A percentile compares a stretch with the other conserved stretches of the same genome.
Evolutionary conservation across 2,797 vertebrate species (phyloP).

Genomic region (Notolabrus celidotus): DNA sequence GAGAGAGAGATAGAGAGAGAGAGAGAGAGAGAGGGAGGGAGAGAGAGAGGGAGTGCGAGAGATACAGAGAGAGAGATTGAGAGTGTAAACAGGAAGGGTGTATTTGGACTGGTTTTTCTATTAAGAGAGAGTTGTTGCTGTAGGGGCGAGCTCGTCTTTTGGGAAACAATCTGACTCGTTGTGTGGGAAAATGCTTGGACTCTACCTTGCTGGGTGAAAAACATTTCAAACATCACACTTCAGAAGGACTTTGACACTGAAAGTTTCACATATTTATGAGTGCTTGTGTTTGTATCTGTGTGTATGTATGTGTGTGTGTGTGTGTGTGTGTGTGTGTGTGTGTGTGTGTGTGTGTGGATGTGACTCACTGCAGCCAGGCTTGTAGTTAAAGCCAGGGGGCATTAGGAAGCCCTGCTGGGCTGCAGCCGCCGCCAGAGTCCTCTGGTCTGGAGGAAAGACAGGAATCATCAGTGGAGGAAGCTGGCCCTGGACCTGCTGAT

Average conservation of each 20-base stretch:
- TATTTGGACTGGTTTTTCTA: conserved; percentile 78
- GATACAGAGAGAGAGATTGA: conserved; percentile 48
- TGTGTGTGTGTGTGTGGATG: conserved; percentile 15
- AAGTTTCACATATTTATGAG: conserved; percentile 28
- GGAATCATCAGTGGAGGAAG: conserved; percentile 99
- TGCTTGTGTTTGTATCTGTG: neutral
- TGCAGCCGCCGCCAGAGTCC: conserved; percentile 94
- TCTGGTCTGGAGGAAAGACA: conserved; percentile 97
- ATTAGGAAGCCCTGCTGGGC: conserved; percentile 99
- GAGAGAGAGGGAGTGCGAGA: conserved; percentile 52
- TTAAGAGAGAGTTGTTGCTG: conserved; percentile 73
- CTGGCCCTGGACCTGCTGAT: conserved; percentile 99
- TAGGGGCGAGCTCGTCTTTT: conserved; percentile 68
- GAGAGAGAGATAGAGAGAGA: conserved; percentile 54
- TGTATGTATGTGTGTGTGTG: conserved; percentile 7
- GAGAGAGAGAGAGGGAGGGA: conserved; percentile 51
- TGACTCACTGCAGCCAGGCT: conserved; percentile 98
- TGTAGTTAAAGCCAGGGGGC: conserved; percentile 98
- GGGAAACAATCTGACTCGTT: conserved; percentile 67
- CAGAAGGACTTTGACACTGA: conserved; percentile 32
- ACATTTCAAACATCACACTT: conserved; percentile 38
- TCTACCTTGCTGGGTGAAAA: conserved; percentile 60
- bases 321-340: neutral
- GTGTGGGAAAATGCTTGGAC: conserved; percentile 65
- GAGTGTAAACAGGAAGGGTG: conserved; percentile 81